phyloP scores from a whole-genome alignment of 2,888 invertebrate species.

The Hirtodrosophila duncani region DNA sequence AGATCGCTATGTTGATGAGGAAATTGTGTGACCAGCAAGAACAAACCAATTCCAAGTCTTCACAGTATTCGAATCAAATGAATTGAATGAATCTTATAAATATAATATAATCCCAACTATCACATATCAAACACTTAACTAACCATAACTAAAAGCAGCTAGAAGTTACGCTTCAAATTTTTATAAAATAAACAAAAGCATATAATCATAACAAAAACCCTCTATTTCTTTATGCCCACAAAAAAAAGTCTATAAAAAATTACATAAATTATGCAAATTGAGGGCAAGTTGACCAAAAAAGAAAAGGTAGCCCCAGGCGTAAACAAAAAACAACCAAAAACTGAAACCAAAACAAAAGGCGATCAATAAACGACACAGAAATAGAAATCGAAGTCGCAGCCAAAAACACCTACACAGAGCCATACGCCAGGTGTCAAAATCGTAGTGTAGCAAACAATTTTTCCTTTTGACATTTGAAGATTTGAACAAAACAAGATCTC shows the following conservation, averaged over 20 bases:
- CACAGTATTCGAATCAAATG: too few relatives aligned
- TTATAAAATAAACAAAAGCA: not conserved
- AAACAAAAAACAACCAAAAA: constrained; percentile 17
- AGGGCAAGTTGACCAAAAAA: constrained; percentile 45
- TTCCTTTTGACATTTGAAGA: constrained; percentile 1
- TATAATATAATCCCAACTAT: too few relatives aligned
- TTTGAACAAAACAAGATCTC: too few relatives aligned
- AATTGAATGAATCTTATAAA: too few relatives aligned
- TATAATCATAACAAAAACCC: not conserved
- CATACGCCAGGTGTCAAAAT: constrained; percentile 28
- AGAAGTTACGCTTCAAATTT: not conserved
- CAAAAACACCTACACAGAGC: constrained; percentile 38
- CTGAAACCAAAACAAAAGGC: constrained; percentile 20
- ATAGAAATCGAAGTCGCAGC: constrained; percentile 5
- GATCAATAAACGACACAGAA: constrained; percentile 12
- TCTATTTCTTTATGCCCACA: too few relatives aligned
- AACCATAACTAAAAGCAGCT: too few relatives aligned
- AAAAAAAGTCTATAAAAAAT: constrained; percentile 25
- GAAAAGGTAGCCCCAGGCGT: constrained; percentile 43
- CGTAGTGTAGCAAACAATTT: not conserved
- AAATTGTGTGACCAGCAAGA: too few relatives aligned
- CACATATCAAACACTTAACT: not conserved
- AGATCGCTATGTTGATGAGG: too few relatives aligned
- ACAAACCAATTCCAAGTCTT: too few relatives aligned
- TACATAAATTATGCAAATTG: constrained; percentile 63